Conservation (phyloP, 2,797 vertebrate species). For the Tachyglossus aculeatus region DNA sequence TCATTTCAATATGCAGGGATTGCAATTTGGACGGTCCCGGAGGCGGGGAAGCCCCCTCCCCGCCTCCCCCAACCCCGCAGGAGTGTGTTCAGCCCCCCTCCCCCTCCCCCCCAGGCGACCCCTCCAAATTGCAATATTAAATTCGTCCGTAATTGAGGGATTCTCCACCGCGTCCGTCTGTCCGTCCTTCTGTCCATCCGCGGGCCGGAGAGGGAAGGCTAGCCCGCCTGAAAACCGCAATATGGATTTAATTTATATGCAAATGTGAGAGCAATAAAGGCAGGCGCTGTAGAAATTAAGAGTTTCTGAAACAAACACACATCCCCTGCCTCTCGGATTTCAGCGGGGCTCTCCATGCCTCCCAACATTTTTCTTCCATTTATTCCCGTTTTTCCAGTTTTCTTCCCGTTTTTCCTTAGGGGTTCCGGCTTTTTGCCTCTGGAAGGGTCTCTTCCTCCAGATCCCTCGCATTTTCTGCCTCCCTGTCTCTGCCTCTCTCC, state of each 20-base stretch:
- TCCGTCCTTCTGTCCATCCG: no score
- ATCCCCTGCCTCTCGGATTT: conserved; percentile 66
- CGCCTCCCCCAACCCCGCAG: conserved; percentile 46
- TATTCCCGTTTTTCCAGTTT: no score
- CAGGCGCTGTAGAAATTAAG: conserved; percentile 83
- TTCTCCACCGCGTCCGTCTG: no score
- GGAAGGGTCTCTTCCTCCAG: no score
- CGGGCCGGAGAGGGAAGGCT: no score
- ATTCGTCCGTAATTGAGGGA: conserved; percentile 77
- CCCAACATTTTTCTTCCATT: no score
- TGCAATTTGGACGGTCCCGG: conserved; percentile 58
- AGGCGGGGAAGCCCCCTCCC: conserved; percentile 30
- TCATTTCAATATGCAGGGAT: conserved; percentile 59
- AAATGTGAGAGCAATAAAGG: conserved; percentile 85
- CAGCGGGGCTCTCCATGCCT: no score
- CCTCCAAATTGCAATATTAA: conserved; percentile 82
- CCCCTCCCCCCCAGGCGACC: conserved; percentile 65
- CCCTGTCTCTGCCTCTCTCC: no score
- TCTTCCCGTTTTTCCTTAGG: no score
- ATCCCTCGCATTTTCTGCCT: no score
- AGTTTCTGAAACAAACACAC: conserved; percentile 58
- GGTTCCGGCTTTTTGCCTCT: no score
- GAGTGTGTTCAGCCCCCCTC: no score
- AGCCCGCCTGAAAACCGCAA: conserved; percentile 95
- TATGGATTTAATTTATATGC: conserved; percentile 90